A percentile compares a stretch with the other conserved stretches of the same genome.
Evolutionary conservation across 2,797 vertebrate genomes (phyloP).

Genomic region (Hydrophis major): DNA sequence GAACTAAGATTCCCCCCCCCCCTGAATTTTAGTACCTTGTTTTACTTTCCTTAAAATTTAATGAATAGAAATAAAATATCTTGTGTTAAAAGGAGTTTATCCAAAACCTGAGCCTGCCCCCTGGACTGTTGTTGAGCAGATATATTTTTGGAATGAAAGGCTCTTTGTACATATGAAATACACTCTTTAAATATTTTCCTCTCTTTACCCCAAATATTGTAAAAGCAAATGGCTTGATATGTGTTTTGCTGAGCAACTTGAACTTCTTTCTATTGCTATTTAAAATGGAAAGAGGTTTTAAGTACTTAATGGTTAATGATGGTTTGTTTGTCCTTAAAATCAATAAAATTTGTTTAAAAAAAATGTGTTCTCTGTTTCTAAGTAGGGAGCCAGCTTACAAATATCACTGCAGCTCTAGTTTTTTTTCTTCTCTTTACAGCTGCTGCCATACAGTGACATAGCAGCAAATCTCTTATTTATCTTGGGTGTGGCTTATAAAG

Average conservation of each 20-base stretch:
- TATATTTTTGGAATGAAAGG: not conserved
- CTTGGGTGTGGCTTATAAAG: not conserved
- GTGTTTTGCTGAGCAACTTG: not conserved
- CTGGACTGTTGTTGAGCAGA: not conserved
- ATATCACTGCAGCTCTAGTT: not conserved
- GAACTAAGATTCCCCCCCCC: not conserved
- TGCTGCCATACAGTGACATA: not conserved
- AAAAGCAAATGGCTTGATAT: not conserved
- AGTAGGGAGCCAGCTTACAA: not conserved
- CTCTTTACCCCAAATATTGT: not conserved
- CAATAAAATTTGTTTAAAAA: too few relatives aligned
- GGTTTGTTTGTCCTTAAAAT: too few relatives aligned
- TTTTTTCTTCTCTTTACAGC: not conserved
- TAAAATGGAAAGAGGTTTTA: not conserved
- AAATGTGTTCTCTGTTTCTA: not conserved
- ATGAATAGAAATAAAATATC: conserved; percentile 11
- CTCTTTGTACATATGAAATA: conserved; percentile 4
- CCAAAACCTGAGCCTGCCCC: not conserved
- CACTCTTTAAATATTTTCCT: conserved; percentile 5
- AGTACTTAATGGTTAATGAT: too few relatives aligned
- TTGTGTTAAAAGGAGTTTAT: not conserved
- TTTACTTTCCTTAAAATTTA: not conserved
- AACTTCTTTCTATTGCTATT: not conserved
- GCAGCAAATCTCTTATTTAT: not conserved
- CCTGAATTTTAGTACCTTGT: conserved; percentile 16